Evolutionary conservation across 2,113 vertebrate genomes (phyloP).

Genomic region (Herpailurus yagouaroundi): DNA sequence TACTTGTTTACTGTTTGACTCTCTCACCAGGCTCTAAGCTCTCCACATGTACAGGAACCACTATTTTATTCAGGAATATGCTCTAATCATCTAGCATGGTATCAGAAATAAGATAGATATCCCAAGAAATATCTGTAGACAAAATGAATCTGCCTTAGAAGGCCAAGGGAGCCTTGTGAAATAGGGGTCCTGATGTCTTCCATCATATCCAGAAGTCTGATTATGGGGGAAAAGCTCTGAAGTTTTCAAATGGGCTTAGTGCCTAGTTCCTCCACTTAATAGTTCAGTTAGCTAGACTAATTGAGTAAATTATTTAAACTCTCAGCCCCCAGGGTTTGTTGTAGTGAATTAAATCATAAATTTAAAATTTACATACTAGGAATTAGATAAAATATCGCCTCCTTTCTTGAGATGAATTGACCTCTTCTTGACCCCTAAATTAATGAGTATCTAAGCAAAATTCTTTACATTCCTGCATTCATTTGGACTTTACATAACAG

Average conservation of each 20-base stretch:
- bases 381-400: not conserved
- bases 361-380: not conserved
- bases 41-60: not conserved
- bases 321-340: not conserved
- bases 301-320: conserved; percentile 34
- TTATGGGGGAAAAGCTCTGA: not conserved
- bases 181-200: not conserved
- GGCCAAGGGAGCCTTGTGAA: not conserved
- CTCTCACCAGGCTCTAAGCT: not conserved
- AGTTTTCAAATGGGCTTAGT: not conserved
- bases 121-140: not conserved
- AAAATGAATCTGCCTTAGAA: conserved; percentile 5
- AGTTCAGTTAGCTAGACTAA: not conserved
- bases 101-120: not conserved
- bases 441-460: conserved; percentile 50
- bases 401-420: not conserved
- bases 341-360: conserved; percentile 10
- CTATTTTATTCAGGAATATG: not conserved
- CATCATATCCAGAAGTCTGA: not conserved
- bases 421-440: conserved; percentile 39
- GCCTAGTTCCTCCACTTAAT: not conserved
- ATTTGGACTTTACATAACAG: conserved; percentile 24
- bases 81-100: not conserved
- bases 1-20: not conserved
- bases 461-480: not conserved